phyloP scores from a whole-genome alignment of 2,113 vertebrate genomes.

The Lepidothrix coronata region DNA sequence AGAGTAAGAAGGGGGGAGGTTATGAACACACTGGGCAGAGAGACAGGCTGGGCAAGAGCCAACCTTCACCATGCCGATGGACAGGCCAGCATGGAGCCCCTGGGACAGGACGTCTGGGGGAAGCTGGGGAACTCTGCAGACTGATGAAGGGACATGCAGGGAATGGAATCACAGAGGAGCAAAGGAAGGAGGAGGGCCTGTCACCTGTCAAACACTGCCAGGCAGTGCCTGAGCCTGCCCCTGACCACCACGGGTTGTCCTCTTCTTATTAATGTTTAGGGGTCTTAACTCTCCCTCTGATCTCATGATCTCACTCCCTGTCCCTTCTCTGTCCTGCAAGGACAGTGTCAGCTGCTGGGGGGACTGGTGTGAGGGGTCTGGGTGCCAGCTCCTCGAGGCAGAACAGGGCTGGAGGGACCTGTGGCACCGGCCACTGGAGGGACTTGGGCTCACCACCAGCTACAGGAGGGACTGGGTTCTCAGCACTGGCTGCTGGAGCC shows the following conservation, averaged over 20 bases:
- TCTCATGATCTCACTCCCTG: not conserved
- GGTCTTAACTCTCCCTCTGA: not conserved
- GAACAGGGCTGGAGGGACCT: not conserved
- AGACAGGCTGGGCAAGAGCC: not conserved
- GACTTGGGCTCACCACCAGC: too few relatives aligned
- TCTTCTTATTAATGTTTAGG: not conserved
- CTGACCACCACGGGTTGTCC: not conserved
- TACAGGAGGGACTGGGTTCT: too few relatives aligned
- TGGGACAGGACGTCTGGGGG: not conserved
- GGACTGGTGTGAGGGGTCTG: not conserved
- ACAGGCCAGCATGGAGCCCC: not conserved
- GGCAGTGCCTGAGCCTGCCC: not conserved
- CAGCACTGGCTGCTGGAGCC: not conserved
- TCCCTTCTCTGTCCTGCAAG: not conserved
- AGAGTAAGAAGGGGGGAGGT: not conserved
- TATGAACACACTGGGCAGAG: not conserved
- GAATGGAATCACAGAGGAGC: not conserved
- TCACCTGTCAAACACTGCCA: not conserved
- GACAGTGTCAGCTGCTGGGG: not conserved
- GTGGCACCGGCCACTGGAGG: too few relatives aligned
- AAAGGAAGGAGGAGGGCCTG: not conserved
- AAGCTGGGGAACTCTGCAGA: not conserved
- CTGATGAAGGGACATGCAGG: not conserved
- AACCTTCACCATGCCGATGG: not conserved
- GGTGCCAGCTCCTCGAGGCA: not conserved